These are phyloP conservation scores for Eublepharis macularius DNA, from an alignment of 2,113 vertebrate genomes.

Conservation along the genomic window DNA sequence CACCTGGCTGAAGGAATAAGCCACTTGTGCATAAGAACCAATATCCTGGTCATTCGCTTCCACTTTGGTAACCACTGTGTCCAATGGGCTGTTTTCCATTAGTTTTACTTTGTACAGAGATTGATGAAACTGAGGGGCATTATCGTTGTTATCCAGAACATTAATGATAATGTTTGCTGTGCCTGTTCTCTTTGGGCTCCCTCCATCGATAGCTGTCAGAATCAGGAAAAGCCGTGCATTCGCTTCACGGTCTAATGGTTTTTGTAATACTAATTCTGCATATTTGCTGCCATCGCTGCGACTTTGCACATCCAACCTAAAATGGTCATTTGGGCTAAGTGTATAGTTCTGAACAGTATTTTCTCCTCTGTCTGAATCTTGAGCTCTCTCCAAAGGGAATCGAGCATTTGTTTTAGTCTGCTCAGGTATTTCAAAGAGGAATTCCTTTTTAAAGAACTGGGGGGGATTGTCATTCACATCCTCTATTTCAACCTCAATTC, in stretches of 20 bases:
- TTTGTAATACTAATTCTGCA: not conserved
- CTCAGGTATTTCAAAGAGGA: slow-evolving; percentile 75
- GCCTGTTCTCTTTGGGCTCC: slow-evolving; percentile 36
- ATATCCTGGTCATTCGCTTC: slow-evolving; percentile 63
- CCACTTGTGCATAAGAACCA: slow-evolving; percentile 70
- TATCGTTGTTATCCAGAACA: slow-evolving; percentile 63
- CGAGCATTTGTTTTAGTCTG: slow-evolving; percentile 63
- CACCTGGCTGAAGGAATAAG: slow-evolving; percentile 65
- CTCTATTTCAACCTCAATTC: slow-evolving; percentile 70
- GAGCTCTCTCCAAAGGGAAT: slow-evolving; percentile 76
- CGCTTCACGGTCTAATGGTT: slow-evolving; percentile 61
- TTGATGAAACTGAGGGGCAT: slow-evolving; percentile 61
- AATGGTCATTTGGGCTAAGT: slow-evolving; percentile 74
- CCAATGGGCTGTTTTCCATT: slow-evolving; percentile 43
- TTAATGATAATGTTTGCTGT: slow-evolving; percentile 35
- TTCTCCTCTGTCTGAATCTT: slow-evolving; percentile 77
- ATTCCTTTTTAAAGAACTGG: slow-evolving; percentile 48
- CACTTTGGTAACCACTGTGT: slow-evolving; percentile 35
- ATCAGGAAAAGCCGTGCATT: slow-evolving; percentile 53
- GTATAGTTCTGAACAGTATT: slow-evolving; percentile 77
- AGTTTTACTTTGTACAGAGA: slow-evolving; percentile 46
- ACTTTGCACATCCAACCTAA: slow-evolving; percentile 62
- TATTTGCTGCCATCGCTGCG: slow-evolving; percentile 56
- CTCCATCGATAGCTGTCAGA: slow-evolving; percentile 62
- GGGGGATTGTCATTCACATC: slow-evolving; percentile 66